phyloP scores from a whole-genome alignment of 2,888 invertebrate species.

The Imbricaverruca yamaguchii region DNA sequence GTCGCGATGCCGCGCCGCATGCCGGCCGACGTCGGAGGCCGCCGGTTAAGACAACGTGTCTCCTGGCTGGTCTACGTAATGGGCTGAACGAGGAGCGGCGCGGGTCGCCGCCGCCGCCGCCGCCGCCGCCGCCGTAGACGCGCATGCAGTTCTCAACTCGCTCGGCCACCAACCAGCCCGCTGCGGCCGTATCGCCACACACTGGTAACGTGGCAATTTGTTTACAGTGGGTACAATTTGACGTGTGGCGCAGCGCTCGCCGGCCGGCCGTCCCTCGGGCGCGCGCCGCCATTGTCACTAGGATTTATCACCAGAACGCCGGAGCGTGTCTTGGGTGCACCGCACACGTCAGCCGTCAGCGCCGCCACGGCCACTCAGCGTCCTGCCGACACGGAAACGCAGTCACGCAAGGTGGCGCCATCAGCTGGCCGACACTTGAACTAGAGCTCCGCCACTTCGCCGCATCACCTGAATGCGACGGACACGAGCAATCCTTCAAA shows the following conservation, averaged over 20 bases:
- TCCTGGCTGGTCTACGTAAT: no score
- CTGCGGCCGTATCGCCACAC: background rate
- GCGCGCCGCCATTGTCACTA: background rate
- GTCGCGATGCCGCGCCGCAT: background rate
- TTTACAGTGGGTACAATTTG: background rate
- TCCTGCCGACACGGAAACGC: background rate
- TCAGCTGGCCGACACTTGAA: background rate
- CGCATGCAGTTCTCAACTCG: background rate
- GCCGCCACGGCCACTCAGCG: background rate
- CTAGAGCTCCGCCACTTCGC: background rate
- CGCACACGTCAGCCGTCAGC: background rate
- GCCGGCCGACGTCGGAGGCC: background rate
- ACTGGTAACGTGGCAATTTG: slow-evolving; percentile 18
- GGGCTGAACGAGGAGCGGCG: background rate
- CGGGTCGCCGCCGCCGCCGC: background rate
- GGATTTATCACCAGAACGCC: slow-evolving; percentile 21
- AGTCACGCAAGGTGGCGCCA: background rate
- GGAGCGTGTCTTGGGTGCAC: slow-evolving; percentile 9
- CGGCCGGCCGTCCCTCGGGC: background rate
- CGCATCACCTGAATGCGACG: no score
- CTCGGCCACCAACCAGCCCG: background rate
- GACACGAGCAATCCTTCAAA: no score
- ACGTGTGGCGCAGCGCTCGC: background rate
- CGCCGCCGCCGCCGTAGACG: background rate
- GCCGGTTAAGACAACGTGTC: background rate